Evolutionary conservation across 2,888 invertebrate species (phyloP), one percentile per base, ranked within the genome.

Genomic region (Gastracanthus pulcherrimus): DNA sequence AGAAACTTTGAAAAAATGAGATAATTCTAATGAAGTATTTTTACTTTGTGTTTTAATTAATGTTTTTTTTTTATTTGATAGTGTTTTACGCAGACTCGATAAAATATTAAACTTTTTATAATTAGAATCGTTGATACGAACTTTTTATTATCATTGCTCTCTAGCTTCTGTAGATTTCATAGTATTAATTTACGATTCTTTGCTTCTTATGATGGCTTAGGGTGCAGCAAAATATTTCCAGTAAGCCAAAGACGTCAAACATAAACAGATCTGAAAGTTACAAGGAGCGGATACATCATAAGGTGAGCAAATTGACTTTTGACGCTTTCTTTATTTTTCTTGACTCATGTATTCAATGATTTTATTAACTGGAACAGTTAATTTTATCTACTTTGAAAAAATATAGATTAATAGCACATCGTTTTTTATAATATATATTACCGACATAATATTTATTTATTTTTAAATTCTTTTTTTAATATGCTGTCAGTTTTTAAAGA

Each of bases 181-280:
- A 31, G 13, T 36, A 74, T 69, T 81, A 64, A 69, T 55, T 36
- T 41, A 41, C 34, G 19, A 7, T 45, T 78, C 60, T 81, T 76
- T 71, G 16, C 69, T 82, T 82, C 60, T 64, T 76, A 64, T 16
- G 34, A 67, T 51, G 29, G 51, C 82, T 82, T 83, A 91, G 91
- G 91, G 90, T 91, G 88, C 90, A 91, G 87, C 91, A 91, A 89
- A 91, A 91, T 88, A 89, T 91, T 89, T 89, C 91, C 88, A 90
- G 88, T 89, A 91, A 91, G 89, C 91, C 91, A 91, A 91, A 91
- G 91, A 90, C 90, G 86, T 91, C 91, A 85, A 91, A 90, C 87
- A 91, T 93, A 86, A 95, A 94, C 90, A 93, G 95, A 85, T 95
- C 95, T 84, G 96, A 95, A 91, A 95, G 95, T 89, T 94, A 95